Base-by-base conservation (phyloP, 2,888 invertebrate genomes). In the Bimastos eiseni region DNA sequence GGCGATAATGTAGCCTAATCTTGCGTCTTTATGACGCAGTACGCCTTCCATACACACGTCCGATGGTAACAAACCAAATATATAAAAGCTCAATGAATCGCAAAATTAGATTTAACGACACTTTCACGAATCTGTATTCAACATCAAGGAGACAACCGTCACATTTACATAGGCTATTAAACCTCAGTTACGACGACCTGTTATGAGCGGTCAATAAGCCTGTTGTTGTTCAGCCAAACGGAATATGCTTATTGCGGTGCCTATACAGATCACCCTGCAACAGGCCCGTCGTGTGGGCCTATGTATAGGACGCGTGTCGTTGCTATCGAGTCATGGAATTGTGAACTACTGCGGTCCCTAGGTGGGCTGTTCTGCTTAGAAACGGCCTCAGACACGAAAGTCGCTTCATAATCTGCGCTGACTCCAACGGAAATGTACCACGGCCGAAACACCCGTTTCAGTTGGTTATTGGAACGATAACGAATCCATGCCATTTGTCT, bases 11-110 rank as follows among this genome's bases (percentile, higher is more conserved):
- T 70, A 70, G 4, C 30, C n/a, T n/a, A n/a, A n/a, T n/a, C 70
- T 70, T 70, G 70, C 70, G 70, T n/a, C 70, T 70, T 70, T 70
- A 70, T 30, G n/a, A 70, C 70, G 70, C 70, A 70, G 70, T 70
- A 70, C n/a, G 30, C n/a, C 70, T 30, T 70, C 70, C 70, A 70
- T 70, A n/a, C 30, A 70, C 30, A n/a, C 70, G 70, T 70, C 70
- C 70, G 1, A 49, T 70, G 30, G 30, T n/a, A 70, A 70, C 70
- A 70, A 70, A 30, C 70, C n/a, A n/a, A 70, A 70, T 70, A n/a
- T 5, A 70, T 24, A 24, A 70, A 70, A 70, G 70, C 70, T 70
- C 17, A 70, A 70, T n/a, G 70, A 70, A n/a, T 70, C 70, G 70
- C 6, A 11, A 70, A 70, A 70, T n/a, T 70, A 70, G 70, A 70